Percentiles rank a stretch among this genome's conserved stretches.
Conservation (phyloP, 2,888 invertebrate genomes). For the Cephus sareptanus region DNA sequence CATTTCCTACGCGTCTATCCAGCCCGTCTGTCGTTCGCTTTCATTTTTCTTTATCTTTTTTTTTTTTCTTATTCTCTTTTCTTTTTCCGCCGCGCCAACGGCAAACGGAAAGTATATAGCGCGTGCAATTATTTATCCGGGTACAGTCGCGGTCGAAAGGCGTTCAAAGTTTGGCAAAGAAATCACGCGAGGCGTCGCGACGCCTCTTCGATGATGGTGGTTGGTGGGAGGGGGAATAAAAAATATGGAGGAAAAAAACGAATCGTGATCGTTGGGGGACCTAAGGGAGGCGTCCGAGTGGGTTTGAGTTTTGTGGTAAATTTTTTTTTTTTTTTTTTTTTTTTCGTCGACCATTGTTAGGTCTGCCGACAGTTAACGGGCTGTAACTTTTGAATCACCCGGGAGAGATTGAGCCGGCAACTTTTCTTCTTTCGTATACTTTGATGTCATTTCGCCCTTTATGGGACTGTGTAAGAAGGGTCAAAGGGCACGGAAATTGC, state of each 20-base stretch:
- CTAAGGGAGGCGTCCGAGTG: background rate
- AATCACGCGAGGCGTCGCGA: background rate
- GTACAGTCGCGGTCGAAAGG: background rate
- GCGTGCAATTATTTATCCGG: background rate
- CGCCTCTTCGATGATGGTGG: background rate
- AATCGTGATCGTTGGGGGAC: background rate
- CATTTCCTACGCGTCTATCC: background rate
- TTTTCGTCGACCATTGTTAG: background rate
- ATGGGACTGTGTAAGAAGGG: background rate
- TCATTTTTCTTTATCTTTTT: background rate
- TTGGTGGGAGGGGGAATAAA: background rate
- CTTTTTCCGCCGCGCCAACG: background rate
- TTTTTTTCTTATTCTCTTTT: background rate
- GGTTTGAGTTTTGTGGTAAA: background rate
- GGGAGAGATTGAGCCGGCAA: background rate
- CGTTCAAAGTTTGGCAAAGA: background rate
- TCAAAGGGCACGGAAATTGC: background rate
- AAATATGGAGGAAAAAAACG: background rate
- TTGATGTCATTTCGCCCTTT: background rate
- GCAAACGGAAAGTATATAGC: background rate
- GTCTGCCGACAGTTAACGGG: background rate
- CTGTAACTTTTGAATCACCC: background rate
- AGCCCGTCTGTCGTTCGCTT: background rate
- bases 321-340: background rate
- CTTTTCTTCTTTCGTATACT: background rate